These are phyloP conservation scores for Oedothorax gibbosus DNA, from an alignment of 1,140 invertebrate genomes.

Conservation along the genomic window DNA sequence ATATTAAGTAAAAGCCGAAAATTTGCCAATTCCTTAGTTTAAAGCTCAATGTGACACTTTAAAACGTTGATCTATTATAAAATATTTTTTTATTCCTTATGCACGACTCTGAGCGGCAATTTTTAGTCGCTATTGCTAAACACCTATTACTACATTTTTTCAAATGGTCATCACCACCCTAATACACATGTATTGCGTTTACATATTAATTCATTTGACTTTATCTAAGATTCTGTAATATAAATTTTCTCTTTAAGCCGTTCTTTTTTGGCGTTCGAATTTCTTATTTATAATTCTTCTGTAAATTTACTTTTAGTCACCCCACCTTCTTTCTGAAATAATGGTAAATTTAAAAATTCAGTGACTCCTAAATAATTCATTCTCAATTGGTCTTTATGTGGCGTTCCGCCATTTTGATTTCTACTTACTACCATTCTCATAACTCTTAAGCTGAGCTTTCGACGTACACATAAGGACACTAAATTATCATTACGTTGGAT, in stretches of 20 bases:
- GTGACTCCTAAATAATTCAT: background rate
- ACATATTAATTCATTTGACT: background rate
- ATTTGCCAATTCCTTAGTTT: no score
- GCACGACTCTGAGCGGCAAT: no score
- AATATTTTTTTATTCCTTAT: no score
- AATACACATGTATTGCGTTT: background rate
- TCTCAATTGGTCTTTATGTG: slow-evolving; percentile 11
- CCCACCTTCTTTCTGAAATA: slow-evolving; percentile 1
- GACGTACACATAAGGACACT: background rate
- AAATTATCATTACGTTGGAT: slow-evolving; percentile 28
- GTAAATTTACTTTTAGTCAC: background rate
- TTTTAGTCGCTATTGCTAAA: no score
- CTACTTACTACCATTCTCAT: background rate
- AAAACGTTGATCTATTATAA: no score
- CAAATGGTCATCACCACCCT: background rate
- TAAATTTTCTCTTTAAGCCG: background rate
- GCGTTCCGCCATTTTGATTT: slow-evolving; percentile 1
- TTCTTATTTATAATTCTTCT: no score
- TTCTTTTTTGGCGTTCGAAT: no score
- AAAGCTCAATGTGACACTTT: no score
- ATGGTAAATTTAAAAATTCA: slow-evolving; percentile 17
- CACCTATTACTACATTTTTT: no score
- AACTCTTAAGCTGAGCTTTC: background rate
- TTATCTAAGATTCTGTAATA: background rate
- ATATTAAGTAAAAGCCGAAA: no score